Conservation (phyloP, 2,113 vertebrate genomes). For the Trichechus manatus region DNA sequence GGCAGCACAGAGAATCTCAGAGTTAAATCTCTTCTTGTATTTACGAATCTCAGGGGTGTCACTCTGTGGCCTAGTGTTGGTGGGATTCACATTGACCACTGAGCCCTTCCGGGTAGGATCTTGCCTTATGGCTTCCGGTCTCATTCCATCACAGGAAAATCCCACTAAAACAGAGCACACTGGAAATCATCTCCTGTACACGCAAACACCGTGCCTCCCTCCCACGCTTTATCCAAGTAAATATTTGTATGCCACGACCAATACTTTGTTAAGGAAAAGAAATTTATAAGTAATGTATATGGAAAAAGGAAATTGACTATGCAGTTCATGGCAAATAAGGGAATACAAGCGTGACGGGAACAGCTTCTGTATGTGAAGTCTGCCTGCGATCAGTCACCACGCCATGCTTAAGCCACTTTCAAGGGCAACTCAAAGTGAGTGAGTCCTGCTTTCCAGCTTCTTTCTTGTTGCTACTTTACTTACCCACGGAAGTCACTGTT, state of each 20-base stretch:
- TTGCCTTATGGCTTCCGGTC: slow-evolving; percentile 96
- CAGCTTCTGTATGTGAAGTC: background rate
- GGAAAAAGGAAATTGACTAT: slow-evolving; percentile 79
- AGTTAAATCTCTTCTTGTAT: slow-evolving; percentile 99
- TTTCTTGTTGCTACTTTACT: slow-evolving; percentile 83
- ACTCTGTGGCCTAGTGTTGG: slow-evolving; percentile 98
- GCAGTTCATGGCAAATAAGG: slow-evolving; percentile 76
- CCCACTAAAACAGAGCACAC: slow-evolving; percentile 89
- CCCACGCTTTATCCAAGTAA: background rate
- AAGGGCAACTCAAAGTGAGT: slow-evolving; percentile 69
- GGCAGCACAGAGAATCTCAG: slow-evolving; percentile 98
- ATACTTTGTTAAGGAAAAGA: slow-evolving; percentile 58
- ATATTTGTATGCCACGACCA: background rate
- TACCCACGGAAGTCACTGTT: slow-evolving; percentile 97
- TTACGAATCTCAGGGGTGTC: slow-evolving; percentile 99
- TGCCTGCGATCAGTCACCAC: background rate
- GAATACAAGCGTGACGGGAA: slow-evolving; percentile 66
- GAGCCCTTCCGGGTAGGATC: slow-evolving; percentile 97
- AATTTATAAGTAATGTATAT: slow-evolving; percentile 80
- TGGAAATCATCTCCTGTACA: slow-evolving; percentile 60
- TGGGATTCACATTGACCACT: slow-evolving; percentile 99
- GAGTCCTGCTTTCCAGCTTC: slow-evolving; percentile 57
- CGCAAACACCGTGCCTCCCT: background rate
- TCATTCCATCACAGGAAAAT: slow-evolving; percentile 95
- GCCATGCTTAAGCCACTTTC: slow-evolving; percentile 24